phyloP scores from a whole-genome alignment of 1,140 invertebrate species.

The Leptonema lineaticorne region DNA sequence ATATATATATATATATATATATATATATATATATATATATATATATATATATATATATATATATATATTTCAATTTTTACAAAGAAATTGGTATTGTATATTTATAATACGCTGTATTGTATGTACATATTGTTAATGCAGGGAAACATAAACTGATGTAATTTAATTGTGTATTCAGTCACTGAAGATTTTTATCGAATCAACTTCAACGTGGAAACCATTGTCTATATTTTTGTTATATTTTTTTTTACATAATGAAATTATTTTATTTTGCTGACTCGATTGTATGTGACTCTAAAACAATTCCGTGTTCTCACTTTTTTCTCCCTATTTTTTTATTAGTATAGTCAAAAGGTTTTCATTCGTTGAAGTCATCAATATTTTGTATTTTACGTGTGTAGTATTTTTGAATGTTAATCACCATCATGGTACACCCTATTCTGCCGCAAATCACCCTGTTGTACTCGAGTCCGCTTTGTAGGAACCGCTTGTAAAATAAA shows the following conservation, averaged over 20 bases:
- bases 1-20: neutral
- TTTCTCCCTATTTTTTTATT: constrained; percentile 4
- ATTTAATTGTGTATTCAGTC: constrained; percentile 21
- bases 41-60: no score
- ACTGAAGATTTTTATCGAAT: constrained; percentile 20
- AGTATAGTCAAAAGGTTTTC: constrained; percentile 33
- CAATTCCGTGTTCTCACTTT: no score
- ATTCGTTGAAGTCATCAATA: constrained; percentile 30
- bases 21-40: no score
- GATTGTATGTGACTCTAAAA: neutral
- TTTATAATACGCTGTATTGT: constrained; percentile 32
- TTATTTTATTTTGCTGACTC: neutral
- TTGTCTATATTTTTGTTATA: constrained; percentile 13
- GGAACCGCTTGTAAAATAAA: constrained; percentile 42
- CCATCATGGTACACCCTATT: constrained; percentile 29
- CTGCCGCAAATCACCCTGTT: constrained; percentile 37
- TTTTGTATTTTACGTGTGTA: constrained; percentile 42
- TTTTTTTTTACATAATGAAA: neutral
- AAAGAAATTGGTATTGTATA: constrained; percentile 34
- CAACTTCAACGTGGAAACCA: constrained; percentile 16
- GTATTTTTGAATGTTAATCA: constrained; percentile 40
- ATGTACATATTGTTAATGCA: constrained; percentile 17
- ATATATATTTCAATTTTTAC: no score
- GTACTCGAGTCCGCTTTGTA: constrained; percentile 41
- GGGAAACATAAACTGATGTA: constrained; percentile 21